phyloP scores from a whole-genome alignment of 2,113 vertebrate species.

The Pseudois nayaur region DNA sequence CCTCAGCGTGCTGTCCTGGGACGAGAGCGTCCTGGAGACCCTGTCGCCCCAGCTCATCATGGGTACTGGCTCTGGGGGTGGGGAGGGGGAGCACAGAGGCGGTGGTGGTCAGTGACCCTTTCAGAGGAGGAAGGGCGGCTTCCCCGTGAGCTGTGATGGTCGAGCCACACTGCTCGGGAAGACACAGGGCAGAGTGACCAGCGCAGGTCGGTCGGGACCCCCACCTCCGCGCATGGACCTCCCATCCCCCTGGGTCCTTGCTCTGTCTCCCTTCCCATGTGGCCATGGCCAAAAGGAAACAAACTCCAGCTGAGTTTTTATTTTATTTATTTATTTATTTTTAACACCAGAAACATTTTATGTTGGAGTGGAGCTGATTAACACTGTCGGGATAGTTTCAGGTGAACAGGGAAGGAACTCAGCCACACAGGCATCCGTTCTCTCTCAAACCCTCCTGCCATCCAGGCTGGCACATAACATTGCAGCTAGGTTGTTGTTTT shows the following conservation, averaged over 20 bases:
- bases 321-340: background rate
- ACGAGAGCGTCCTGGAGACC: conserved; percentile 80
- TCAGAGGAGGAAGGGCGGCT: background rate
- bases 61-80: conserved; percentile 74
- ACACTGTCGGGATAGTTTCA: background rate
- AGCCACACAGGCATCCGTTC: background rate
- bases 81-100: accelerated
- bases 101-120: background rate
- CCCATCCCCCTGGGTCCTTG: too few relatives aligned
- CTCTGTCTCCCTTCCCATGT: background rate
- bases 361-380: background rate
- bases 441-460: background rate
- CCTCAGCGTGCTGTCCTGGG: conserved; percentile 82
- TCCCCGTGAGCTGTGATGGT: accelerated
- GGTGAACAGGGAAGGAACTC: background rate
- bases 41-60: conserved; percentile 83
- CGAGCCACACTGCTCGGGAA: accelerated
- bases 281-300: background rate
- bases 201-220: accelerated
- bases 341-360: background rate
- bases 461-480: background rate
- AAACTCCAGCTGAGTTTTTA: background rate
- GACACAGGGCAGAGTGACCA: accelerated
- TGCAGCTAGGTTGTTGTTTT: background rate
- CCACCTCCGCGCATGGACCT: background rate